phyloP scores from a whole-genome alignment of 2,888 invertebrate species.

The Molanna angustata region DNA sequence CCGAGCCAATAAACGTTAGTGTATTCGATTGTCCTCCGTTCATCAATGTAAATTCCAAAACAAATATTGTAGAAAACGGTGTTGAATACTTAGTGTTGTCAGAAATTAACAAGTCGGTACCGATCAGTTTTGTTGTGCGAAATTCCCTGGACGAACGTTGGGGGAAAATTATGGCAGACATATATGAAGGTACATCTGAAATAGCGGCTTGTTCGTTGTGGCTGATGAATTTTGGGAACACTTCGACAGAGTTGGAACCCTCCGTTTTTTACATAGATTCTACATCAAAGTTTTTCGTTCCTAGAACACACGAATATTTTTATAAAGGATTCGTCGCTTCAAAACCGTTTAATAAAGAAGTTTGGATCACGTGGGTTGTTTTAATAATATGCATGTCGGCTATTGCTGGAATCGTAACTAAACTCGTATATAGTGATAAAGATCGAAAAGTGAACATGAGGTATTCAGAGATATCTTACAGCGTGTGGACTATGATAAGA shows the following conservation, averaged over 20 bases:
- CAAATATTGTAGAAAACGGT: not conserved
- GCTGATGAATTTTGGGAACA: conserved; percentile 1
- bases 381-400: not conserved
- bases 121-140: conserved; percentile 7
- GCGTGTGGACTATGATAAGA: conserved; percentile 9
- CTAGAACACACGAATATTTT: not conserved
- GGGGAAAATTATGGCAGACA: conserved; percentile 7
- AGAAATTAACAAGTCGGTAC: conserved; percentile 13
- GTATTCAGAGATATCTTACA: conserved; percentile 5
- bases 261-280: conserved; percentile 2
- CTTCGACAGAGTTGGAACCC: too few relatives aligned
- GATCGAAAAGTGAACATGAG: not conserved
- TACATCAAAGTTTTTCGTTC: conserved; percentile 9
- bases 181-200: conserved; percentile 11
- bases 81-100: conserved; percentile 9
- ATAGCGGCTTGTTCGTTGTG: conserved; percentile 12
- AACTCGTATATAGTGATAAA: not conserved
- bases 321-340: not conserved
- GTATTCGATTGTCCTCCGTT: conserved; percentile 18
- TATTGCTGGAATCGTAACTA: not conserved
- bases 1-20: conserved; percentile 5
- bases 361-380: not conserved
- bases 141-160: not conserved
- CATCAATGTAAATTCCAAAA: conserved; percentile 1
- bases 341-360: not conserved